These are phyloP conservation scores for Halcyon malimbica DNA, from an alignment of 2,113 vertebrate species.

Conservation along the genomic window DNA sequence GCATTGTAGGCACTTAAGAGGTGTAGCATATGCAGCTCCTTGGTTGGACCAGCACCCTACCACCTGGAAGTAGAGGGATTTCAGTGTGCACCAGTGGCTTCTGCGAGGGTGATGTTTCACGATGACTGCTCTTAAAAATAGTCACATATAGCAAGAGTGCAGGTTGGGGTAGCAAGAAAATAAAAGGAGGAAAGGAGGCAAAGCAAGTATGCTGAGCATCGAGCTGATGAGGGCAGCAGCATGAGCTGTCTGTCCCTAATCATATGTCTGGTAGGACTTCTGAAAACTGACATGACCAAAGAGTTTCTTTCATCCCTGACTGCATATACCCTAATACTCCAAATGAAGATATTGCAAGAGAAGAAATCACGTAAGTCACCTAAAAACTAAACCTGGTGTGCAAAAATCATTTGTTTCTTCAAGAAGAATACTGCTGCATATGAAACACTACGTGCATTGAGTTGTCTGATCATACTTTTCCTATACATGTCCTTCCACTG, in stretches of 20 bases:
- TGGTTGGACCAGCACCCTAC: background rate
- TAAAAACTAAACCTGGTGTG: background rate
- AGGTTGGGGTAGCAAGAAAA: background rate
- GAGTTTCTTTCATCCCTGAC: background rate
- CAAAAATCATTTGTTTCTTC: background rate
- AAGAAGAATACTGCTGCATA: background rate
- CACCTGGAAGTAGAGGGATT: background rate
- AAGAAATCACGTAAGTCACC: background rate
- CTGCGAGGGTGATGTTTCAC: background rate
- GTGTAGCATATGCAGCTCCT: accelerated
- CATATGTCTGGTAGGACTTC: background rate
- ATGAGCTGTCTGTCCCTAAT: background rate
- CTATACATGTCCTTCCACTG: background rate
- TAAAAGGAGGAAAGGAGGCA: background rate
- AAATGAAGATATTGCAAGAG: background rate
- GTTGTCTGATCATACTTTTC: background rate
- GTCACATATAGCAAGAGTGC: background rate
- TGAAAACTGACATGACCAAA: background rate
- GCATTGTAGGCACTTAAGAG: background rate
- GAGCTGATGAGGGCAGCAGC: background rate
- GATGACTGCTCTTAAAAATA: background rate
- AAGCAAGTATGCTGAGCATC: background rate
- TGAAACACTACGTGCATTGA: background rate
- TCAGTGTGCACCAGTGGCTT: accelerated
- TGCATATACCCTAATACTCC: background rate